These are phyloP conservation scores for Drymodes brunneopygia DNA, from an alignment of 2,113 vertebrate genomes.

Conservation along the genomic window DNA sequence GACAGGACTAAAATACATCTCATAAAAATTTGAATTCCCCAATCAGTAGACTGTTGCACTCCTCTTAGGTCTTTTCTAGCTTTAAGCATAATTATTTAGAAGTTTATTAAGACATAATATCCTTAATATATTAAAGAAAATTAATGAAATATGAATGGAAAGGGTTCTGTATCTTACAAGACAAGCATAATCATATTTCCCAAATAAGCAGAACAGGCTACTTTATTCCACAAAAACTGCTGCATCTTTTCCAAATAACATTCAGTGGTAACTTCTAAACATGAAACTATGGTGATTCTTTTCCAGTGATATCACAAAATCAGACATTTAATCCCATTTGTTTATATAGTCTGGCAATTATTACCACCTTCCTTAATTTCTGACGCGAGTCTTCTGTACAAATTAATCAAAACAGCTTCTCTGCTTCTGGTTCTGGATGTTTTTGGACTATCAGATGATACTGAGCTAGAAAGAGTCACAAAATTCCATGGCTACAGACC, in stretches of 20 bases:
- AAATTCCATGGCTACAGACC: background rate
- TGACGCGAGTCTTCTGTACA: background rate
- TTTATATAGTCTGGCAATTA: background rate
- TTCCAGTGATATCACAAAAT: background rate
- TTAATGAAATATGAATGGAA: background rate
- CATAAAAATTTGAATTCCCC: background rate
- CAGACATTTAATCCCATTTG: background rate
- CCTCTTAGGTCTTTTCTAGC: background rate
- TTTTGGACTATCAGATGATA: background rate
- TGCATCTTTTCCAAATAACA: background rate
- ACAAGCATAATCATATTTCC: background rate
- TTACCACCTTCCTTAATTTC: background rate
- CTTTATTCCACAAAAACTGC: background rate
- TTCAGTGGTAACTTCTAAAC: background rate
- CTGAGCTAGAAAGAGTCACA: background rate
- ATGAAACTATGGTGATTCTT: background rate
- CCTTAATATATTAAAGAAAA: background rate
- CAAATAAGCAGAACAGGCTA: background rate
- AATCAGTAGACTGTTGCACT: background rate
- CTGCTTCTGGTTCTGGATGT: background rate
- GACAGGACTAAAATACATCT: background rate
- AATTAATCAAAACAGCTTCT: background rate
- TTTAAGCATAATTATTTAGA: background rate
- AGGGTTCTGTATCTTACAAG: background rate
- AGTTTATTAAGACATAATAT: background rate